Percentiles rank a stretch among this genome's conserved stretches.
Evolutionary conservation across 2,888 invertebrate genomes (phyloP).

Genomic region (Chirona hameri): DNA sequence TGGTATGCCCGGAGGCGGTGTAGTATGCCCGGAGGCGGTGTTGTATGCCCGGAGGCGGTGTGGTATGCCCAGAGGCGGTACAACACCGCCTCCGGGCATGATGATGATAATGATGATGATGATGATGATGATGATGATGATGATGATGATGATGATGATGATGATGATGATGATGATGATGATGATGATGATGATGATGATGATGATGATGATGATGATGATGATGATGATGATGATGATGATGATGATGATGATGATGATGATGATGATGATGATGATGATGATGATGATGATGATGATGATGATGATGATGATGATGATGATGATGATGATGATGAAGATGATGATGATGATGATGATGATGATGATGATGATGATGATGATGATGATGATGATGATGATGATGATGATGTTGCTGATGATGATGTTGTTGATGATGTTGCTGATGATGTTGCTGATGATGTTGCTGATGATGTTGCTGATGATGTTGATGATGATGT

Average conservation of each 20-base stretch:
- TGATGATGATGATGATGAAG: conserved; percentile 10
- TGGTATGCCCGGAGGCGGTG: no score
- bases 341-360: not conserved
- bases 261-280: conserved; percentile 22
- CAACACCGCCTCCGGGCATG: not conserved
- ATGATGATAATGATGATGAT: not conserved
- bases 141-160: conserved; percentile 22
- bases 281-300: conserved; percentile 22
- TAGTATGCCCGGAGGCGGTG: no score
- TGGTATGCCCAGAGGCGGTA: no score
- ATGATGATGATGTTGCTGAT: no score
- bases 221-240: conserved; percentile 22
- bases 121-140: conserved; percentile 22
- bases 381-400: conserved; percentile 22
- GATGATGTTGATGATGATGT: no score
- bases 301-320: conserved; percentile 22
- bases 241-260: conserved; percentile 22
- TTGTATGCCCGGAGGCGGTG: no score
- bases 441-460: no score
- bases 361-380: conserved; percentile 22
- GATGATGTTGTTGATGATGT: no score
- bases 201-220: conserved; percentile 22
- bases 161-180: conserved; percentile 22
- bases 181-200: conserved; percentile 22
- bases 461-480: no score